Percentiles rank a stretch among this genome's conserved stretches.
Evolutionary conservation across 1,140 invertebrate species (phyloP).

Genomic region (Gryon sp.): DNA sequence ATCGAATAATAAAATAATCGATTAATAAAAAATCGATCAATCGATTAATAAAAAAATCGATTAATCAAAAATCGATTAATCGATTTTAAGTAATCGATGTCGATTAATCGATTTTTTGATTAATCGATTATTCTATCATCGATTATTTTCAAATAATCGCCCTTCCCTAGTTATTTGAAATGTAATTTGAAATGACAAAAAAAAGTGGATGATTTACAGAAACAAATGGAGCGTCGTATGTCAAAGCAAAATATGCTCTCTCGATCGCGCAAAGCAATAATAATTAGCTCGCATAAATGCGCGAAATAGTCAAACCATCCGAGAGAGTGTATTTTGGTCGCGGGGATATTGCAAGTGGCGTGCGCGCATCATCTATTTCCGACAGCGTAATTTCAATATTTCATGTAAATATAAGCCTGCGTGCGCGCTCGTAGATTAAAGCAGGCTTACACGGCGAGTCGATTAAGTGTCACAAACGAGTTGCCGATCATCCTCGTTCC

Average conservation of each 20-base stretch:
- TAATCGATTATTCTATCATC: no score
- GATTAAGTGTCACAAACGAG: slow-evolving; percentile 59
- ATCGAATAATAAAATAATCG: no score
- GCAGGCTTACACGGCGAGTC: slow-evolving; percentile 39
- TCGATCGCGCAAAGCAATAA: slow-evolving; percentile 32
- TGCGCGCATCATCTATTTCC: slow-evolving; percentile 44
- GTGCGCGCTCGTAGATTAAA: slow-evolving; percentile 27
- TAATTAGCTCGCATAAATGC: slow-evolving; percentile 48
- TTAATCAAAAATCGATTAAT: no score
- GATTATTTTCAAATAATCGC: no score
- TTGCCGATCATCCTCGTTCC: slow-evolving; percentile 66
- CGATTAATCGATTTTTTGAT: no score
- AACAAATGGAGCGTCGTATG: no score
- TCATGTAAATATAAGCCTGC: slow-evolving; percentile 55
- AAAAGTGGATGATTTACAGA: no score
- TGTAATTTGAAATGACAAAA: no score
- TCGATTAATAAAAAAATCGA: no score
- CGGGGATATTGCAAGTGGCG: slow-evolving; percentile 28
- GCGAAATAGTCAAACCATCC: slow-evolving; percentile 15
- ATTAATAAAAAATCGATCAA: no score
- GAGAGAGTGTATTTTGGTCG: slow-evolving; percentile 29
- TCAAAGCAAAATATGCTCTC: slow-evolving; percentile 33
- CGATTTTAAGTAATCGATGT: no score
- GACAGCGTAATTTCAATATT: slow-evolving; percentile 55
- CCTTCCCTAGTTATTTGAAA: no score